Conservation (phyloP, 2,797 vertebrate species). For the Myiothlypis chrysogaster region DNA sequence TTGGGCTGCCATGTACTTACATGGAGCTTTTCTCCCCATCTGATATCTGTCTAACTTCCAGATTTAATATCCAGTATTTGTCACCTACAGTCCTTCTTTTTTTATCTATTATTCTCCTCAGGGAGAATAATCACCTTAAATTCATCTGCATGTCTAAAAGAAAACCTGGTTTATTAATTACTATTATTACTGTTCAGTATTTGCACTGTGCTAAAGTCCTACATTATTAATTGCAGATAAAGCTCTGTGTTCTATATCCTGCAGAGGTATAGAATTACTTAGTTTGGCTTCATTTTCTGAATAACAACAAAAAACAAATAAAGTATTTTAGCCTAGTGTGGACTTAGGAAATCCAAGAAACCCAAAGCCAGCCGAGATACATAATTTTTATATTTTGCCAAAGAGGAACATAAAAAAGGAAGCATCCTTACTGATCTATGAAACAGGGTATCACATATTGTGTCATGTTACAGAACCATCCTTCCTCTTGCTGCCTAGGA, state of each 20-base stretch:
- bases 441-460: not conserved
- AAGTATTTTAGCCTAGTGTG: not conserved
- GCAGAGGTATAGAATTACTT: not conserved
- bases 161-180: not conserved
- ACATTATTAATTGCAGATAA: not conserved
- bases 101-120: not conserved
- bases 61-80: not conserved
- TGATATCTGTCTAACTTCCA: not conserved
- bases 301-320: not conserved
- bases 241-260: not conserved
- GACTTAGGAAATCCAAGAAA: not conserved
- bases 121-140: not conserved
- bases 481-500: not conserved
- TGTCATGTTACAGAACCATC: not conserved
- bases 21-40: not conserved
- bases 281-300: not conserved
- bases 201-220: not conserved
- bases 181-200: not conserved
- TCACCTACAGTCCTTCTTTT: not conserved
- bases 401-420: not conserved
- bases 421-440: not conserved
- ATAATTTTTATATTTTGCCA: not conserved
- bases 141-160: not conserved
- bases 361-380: not conserved
- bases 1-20: not conserved